phyloP scores from a whole-genome alignment of 2,113 vertebrate genomes.

The Acanthisitta chloris region DNA sequence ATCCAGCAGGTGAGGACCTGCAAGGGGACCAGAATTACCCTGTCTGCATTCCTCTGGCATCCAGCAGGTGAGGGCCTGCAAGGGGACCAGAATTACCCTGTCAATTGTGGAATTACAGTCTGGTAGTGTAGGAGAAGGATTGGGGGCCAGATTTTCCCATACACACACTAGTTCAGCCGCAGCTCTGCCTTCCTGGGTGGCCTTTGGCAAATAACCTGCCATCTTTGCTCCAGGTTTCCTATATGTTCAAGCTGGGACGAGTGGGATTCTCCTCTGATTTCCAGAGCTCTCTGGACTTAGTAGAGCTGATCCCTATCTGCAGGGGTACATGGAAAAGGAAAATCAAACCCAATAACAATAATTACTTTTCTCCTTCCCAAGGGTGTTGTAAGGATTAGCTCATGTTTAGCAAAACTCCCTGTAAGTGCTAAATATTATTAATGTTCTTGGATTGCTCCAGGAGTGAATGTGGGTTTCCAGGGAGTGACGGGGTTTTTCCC shows the following conservation, averaged over 20 bases:
- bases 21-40: neutral
- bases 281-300: neutral
- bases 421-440: slow-evolving; percentile 8
- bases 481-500: slow-evolving; percentile 2
- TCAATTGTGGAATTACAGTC: neutral
- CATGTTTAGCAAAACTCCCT: slow-evolving; percentile 42
- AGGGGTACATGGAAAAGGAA: neutral
- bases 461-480: neutral
- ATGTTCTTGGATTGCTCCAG: slow-evolving; percentile 7
- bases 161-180: rapidly evolving
- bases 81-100: neutral
- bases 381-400: slow-evolving; percentile 47
- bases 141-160: neutral
- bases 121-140: neutral
- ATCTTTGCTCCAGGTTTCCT: neutral
- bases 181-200: neutral
- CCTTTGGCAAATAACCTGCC: neutral
- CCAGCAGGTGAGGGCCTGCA: neutral
- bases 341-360: neutral
- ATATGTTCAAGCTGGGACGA: neutral
- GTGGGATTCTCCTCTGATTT: neutral
- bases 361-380: slow-evolving; percentile 43
- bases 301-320: neutral
- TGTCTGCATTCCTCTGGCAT: neutral
- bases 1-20: neutral